Conservation (phyloP, 2,888 invertebrate genomes). For the Dryocosmus kuriphilus region DNA sequence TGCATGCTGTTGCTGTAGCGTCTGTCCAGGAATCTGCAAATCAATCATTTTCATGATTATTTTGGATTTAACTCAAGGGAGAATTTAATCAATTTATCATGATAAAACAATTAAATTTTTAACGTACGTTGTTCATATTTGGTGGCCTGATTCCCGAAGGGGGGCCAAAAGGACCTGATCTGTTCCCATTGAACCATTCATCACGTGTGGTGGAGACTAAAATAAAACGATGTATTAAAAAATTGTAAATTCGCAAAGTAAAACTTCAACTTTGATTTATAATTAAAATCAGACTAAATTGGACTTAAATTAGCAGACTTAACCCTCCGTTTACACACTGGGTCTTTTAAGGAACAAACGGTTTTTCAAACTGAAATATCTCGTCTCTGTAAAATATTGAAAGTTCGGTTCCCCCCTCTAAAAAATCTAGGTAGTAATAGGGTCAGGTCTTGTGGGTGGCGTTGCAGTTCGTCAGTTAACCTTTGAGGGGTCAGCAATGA, state of each 20-base stretch:
- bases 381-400: too few relatives aligned
- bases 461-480: too few relatives aligned
- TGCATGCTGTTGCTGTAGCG: constrained; percentile 68
- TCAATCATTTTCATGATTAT: constrained; percentile 7
- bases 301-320: too few relatives aligned
- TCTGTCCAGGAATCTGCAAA: constrained; percentile 72
- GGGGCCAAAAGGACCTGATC: constrained; percentile 75
- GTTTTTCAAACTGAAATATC: too few relatives aligned
- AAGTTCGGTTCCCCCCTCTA: too few relatives aligned
- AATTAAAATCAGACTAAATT: too few relatives aligned
- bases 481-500: too few relatives aligned
- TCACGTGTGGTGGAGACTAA: constrained; percentile 76
- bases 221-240: constrained; percentile 19
- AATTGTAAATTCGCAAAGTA: neutral
- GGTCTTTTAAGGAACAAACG: too few relatives aligned
- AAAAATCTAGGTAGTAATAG: too few relatives aligned
- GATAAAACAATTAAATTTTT: neutral
- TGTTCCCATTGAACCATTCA: constrained; percentile 74
- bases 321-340: too few relatives aligned
- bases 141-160: constrained; percentile 81
- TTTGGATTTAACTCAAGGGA: neutral
- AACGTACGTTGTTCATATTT: constrained; percentile 74
- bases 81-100: neutral
- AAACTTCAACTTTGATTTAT: too few relatives aligned
- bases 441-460: too few relatives aligned